Conservation (phyloP, 2,888 invertebrate species). For the Chrysotoxum bicinctum region DNA sequence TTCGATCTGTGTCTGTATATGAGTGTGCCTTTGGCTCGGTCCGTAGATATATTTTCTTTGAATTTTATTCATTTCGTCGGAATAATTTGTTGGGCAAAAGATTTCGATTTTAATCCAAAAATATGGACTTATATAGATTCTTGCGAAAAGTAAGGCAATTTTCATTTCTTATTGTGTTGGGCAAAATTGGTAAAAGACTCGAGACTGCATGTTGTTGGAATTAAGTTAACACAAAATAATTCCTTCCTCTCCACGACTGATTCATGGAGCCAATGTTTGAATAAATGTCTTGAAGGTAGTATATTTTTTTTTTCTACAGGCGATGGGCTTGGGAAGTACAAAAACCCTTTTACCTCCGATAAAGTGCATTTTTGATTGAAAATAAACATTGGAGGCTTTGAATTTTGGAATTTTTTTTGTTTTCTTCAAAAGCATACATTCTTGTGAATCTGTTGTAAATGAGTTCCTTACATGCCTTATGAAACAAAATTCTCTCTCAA, state of each 20-base stretch:
- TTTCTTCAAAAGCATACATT: too few relatives aligned
- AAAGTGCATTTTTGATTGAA: neutral
- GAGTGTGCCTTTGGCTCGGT: neutral
- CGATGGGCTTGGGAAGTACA: neutral
- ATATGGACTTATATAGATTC: neutral
- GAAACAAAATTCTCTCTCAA: too few relatives aligned
- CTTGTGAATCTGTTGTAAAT: too few relatives aligned
- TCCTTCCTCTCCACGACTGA: constrained; percentile 33
- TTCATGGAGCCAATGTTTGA: constrained; percentile 57
- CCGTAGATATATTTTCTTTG: neutral
- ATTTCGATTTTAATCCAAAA: constrained; percentile 14
- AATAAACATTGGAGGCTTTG: neutral
- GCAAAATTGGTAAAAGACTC: neutral
- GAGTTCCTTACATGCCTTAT: too few relatives aligned
- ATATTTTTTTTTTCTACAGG: neutral
- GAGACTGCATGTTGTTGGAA: neutral
- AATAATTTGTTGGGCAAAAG: constrained; percentile 4
- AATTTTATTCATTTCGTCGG: constrained; percentile 19
- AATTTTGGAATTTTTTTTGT: too few relatives aligned
- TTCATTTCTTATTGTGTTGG: neutral
- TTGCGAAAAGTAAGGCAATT: neutral
- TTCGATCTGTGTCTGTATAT: neutral
- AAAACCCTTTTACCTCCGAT: neutral
- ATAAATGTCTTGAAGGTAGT: too few relatives aligned
- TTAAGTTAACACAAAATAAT: constrained; percentile 7